These are phyloP conservation scores for Riptortus pedestris DNA, from an alignment of 1,140 invertebrate species.

Conservation along the genomic window DNA sequence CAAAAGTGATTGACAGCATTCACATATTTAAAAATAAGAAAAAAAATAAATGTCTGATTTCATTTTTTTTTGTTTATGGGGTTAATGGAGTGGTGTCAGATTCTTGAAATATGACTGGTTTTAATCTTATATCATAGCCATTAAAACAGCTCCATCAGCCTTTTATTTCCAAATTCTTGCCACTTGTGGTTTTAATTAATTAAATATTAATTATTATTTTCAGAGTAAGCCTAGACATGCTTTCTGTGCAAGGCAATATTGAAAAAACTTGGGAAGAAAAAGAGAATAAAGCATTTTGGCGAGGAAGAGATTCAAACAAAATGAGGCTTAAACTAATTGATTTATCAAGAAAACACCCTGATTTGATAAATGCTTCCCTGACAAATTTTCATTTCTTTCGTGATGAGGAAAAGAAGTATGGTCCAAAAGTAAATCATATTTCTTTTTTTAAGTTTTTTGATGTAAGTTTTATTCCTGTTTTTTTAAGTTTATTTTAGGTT, in stretches of 20 bases:
- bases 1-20: too few species aligned
- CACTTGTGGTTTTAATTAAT: too few species aligned
- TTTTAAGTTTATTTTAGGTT: too few species aligned
- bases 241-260: conserved; percentile 75
- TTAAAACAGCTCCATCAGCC: too few species aligned
- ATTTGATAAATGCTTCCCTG: conserved; percentile 80
- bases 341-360: conserved; percentile 61
- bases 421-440: conserved; percentile 67
- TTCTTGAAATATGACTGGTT: too few species aligned
- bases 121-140: too few species aligned
- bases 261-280: conserved; percentile 63
- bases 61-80: too few species aligned
- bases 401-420: conserved; percentile 74
- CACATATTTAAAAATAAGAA: too few species aligned
- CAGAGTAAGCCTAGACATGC: conserved; percentile 77
- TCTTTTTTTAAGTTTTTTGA: conserved; percentile 94
- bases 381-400: conserved; percentile 96
- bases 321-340: conserved; percentile 75
- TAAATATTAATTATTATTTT: too few species aligned
- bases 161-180: too few species aligned
- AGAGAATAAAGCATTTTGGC: conserved; percentile 72
- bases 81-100: too few species aligned
- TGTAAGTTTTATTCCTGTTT: conserved; percentile 47
- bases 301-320: conserved; percentile 77
- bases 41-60: too few species aligned